A percentile compares a stretch with the other conserved stretches of the same genome.
These are phyloP conservation scores for Bombus polaris DNA, from an alignment of 1,140 invertebrate species.

Conservation along the genomic window DNA sequence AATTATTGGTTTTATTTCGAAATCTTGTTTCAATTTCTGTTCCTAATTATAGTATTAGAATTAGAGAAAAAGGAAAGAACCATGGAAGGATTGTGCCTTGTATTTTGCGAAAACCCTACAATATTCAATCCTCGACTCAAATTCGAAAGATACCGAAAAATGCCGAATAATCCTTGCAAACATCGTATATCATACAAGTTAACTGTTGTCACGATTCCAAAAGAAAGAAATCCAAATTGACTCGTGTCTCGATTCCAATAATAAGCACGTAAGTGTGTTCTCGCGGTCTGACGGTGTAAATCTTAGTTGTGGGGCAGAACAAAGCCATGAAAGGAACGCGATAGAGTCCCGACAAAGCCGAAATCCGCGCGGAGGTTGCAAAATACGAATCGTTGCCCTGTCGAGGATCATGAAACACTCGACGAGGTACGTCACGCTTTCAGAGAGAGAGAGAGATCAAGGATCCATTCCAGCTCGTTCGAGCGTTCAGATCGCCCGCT, in stretches of 20 bases:
- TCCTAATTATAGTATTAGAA: too few species aligned
- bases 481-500: conserved; percentile 66
- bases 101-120: too few species aligned
- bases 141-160: too few species aligned
- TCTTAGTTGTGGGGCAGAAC: background rate
- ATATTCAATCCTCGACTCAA: too few species aligned
- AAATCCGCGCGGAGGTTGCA: conserved; percentile 36
- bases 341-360: conserved; percentile 29
- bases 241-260: background rate
- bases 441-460: conserved; percentile 13
- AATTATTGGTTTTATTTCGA: too few species aligned
- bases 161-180: too few species aligned
- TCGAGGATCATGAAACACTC: conserved; percentile 61
- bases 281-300: background rate
- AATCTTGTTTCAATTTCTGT: too few species aligned
- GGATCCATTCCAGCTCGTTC: conserved; percentile 57
- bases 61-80: too few species aligned
- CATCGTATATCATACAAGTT: too few species aligned
- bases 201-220: too few species aligned
- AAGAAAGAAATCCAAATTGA: too few species aligned
- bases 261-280: background rate
- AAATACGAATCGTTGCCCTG: conserved; percentile 53
- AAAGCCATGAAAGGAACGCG: conserved; percentile 33
- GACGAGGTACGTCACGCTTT: conserved; percentile 37
- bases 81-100: too few species aligned